Evolutionary conservation across 2,113 vertebrate genomes (phyloP).

Genomic region (Regulus satrapa): DNA sequence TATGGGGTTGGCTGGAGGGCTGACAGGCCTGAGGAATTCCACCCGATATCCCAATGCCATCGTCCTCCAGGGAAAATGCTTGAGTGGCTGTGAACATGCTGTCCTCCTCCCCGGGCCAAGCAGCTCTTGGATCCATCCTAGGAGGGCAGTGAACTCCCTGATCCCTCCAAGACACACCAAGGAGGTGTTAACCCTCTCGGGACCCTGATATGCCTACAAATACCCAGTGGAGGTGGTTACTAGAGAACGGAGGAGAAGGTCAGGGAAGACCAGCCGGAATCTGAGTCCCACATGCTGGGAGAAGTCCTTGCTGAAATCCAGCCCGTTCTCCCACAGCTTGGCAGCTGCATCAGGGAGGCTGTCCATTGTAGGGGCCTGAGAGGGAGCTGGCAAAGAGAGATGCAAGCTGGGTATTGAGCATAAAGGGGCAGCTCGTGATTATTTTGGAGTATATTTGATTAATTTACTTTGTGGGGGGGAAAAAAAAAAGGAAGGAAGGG

Average conservation of each 20-base stretch:
- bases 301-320: background rate
- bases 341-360: background rate
- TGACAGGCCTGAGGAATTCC: constrained; percentile 29
- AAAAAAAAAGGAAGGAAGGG: background rate
- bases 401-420: background rate
- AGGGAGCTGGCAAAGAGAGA: background rate
- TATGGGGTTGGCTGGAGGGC: background rate
- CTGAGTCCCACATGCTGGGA: background rate
- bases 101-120: background rate
- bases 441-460: background rate
- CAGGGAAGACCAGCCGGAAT: background rate
- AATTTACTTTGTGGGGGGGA: background rate
- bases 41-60: background rate
- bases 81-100: background rate
- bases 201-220: background rate
- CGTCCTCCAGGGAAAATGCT: background rate
- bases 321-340: background rate
- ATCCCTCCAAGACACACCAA: background rate
- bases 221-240: background rate
- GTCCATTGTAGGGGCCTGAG: background rate
- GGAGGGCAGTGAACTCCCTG: background rate
- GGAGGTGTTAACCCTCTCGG: constrained; percentile 38
- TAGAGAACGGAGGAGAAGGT: background rate
- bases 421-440: background rate
- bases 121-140: background rate